phyloP scores from a whole-genome alignment of 92 coral and sea anemone species.

The Micromussa lordhowensis region DNA sequence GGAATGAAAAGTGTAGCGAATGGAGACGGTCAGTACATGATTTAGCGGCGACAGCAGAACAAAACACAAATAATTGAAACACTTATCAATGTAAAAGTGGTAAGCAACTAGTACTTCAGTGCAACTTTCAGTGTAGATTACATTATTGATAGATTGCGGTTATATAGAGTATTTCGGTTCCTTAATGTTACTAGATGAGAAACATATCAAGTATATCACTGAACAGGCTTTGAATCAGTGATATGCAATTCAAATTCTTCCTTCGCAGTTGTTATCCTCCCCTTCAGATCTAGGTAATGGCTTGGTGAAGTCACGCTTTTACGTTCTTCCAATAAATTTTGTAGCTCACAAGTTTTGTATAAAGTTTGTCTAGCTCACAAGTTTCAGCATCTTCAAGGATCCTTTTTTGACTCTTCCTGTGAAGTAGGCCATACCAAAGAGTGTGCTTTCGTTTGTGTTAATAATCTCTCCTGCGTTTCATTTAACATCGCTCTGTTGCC shows the following conservation, averaged over 20 bases:
- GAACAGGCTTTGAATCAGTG: no score
- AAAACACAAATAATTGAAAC: not conserved
- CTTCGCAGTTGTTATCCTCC: no score
- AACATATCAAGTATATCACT: no score
- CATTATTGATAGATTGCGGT: no score
- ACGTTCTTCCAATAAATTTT: no score
- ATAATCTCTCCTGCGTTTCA: constrained; percentile 12
- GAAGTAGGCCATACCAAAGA: not conserved
- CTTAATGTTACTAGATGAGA: no score
- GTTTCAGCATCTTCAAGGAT: constrained; percentile 26
- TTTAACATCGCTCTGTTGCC: constrained; percentile 15
- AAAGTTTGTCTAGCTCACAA: no score
- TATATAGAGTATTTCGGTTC: no score
- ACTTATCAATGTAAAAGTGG: not conserved
- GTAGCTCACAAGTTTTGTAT: not conserved
- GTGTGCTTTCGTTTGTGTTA: not conserved
- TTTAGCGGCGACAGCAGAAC: not conserved
- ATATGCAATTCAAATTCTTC: no score
- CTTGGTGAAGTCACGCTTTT: no score
- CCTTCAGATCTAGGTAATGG: no score
- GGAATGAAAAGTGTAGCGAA: no score
- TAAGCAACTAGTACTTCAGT: not conserved
- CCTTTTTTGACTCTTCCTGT: not conserved
- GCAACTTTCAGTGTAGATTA: not conserved
- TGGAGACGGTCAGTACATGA: not conserved